Percentiles rank a stretch among this genome's conserved stretches.
Evolutionary conservation across 2,888 invertebrate species (phyloP).

Genomic region (Caenorhabditis becei): DNA sequence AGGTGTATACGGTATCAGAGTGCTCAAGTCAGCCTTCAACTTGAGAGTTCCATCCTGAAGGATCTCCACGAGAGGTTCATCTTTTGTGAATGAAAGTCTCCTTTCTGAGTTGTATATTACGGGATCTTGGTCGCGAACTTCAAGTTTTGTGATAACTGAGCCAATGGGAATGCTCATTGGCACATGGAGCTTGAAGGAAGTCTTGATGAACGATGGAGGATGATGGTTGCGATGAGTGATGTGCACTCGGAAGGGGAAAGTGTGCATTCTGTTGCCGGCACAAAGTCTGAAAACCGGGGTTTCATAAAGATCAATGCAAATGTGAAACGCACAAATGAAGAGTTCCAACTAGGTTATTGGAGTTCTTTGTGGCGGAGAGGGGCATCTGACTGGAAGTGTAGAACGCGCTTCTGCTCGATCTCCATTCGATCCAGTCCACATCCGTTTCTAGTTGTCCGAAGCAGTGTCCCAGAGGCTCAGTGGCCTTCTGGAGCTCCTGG

Average conservation of each 20-base stretch:
- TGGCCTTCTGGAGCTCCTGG: slow-evolving; percentile 66
- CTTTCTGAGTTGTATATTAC: slow-evolving; percentile 81
- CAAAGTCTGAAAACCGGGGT: slow-evolving; percentile 59
- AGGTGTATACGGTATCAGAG: slow-evolving; percentile 63
- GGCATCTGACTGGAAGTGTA: slow-evolving; percentile 65
- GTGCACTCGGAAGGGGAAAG: slow-evolving; percentile 77
- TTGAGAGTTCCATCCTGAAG: slow-evolving; percentile 64
- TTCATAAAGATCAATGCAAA: not conserved
- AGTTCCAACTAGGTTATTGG: slow-evolving; percentile 65
- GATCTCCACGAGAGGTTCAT: slow-evolving; percentile 64
- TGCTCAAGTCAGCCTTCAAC: slow-evolving; percentile 50
- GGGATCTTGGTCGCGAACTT: slow-evolving; percentile 74
- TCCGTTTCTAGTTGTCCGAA: slow-evolving; percentile 79
- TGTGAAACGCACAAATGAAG: slow-evolving; percentile 64
- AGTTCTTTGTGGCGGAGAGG: slow-evolving; percentile 55
- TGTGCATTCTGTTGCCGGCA: slow-evolving; percentile 73
- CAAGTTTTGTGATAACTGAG: slow-evolving; percentile 47
- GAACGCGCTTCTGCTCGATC: slow-evolving; percentile 64
- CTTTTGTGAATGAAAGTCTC: slow-evolving; percentile 68
- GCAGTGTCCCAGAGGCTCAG: slow-evolving; percentile 69
- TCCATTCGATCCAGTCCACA: slow-evolving; percentile 78
- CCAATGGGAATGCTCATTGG: slow-evolving; percentile 58
- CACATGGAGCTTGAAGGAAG: slow-evolving; percentile 72
- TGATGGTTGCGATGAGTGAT: slow-evolving; percentile 79
- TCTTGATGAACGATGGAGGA: slow-evolving; percentile 73